Conservation (phyloP, 2,888 invertebrate species). For the Diaphora mendica region DNA sequence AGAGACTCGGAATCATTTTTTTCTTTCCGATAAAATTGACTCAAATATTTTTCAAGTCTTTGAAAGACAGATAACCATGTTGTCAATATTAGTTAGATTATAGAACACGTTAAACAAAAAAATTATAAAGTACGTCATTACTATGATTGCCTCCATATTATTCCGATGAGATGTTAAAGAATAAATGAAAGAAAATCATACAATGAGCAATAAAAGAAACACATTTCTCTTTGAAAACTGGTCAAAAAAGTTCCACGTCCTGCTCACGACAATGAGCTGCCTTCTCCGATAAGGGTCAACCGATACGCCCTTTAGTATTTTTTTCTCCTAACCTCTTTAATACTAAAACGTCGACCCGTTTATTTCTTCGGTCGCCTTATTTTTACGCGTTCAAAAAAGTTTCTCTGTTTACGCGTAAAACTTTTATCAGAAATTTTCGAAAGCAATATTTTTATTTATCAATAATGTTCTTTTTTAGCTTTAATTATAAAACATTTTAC, state of each 20-base stretch:
- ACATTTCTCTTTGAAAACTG: conserved; percentile 39
- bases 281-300: conserved; percentile 66
- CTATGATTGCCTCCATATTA: too few species aligned
- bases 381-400: conserved; percentile 38
- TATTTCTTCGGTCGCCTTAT: conserved; percentile 33
- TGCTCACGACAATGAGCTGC: conserved; percentile 50
- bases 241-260: conserved; percentile 55
- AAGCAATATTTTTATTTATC: conserved; percentile 3
- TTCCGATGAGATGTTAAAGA: conserved; percentile 22
- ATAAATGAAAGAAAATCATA: conserved; percentile 7
- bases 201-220: conserved; percentile 25
- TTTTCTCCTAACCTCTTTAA: conserved; percentile 43
- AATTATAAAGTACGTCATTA: too few species aligned
- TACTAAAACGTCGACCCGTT: conserved; percentile 31
- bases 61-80: not conserved
- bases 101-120: not conserved
- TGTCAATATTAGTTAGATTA: not conserved
- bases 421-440: conserved; percentile 25
- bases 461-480: conserved; percentile 14
- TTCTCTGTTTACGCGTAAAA: conserved; percentile 15
- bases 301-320: conserved; percentile 55
- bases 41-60: not conserved
- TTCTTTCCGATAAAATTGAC: not conserved
- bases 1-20: not conserved
- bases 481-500: conserved; percentile 8